A percentile compares a stretch with the other conserved stretches of the same genome.
Conservation (phyloP, 1,140 invertebrate genomes). For the Micrasema longulum region DNA sequence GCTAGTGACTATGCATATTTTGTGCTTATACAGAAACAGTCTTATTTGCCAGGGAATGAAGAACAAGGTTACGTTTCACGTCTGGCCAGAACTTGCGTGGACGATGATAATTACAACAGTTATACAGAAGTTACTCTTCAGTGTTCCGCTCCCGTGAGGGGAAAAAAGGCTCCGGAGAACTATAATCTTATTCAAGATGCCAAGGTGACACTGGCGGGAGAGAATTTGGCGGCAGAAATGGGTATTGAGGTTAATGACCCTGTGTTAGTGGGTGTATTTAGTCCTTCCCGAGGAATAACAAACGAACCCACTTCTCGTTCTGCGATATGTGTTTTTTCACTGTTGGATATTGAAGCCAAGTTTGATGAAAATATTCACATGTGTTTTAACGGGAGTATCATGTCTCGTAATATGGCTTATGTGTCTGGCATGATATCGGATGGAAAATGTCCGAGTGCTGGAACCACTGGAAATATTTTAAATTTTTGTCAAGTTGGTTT, state of each 20-base stretch:
- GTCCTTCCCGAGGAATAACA: conserved; percentile 84
- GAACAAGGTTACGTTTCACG: conserved; percentile 91
- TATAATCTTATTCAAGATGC: conserved; percentile 95
- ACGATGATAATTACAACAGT: conserved; percentile 93
- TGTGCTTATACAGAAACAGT: conserved; percentile 93
- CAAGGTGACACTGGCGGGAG: conserved; percentile 83
- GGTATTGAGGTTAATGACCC: conserved; percentile 82
- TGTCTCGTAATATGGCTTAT: conserved; percentile 92
- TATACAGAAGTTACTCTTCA: conserved; percentile 95
- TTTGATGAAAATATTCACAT: conserved; percentile 97
- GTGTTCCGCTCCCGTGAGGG: conserved; percentile 72
- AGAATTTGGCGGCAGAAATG: conserved; percentile 82
- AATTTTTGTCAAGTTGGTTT: conserved; percentile 93
- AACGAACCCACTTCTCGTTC: conserved; percentile 82
- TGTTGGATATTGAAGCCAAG: conserved; percentile 90
- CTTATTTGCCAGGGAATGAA: conserved; percentile 87
- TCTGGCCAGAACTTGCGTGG: conserved; percentile 91
- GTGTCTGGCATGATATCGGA: conserved; percentile 91
- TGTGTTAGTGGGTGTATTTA: conserved; percentile 86
- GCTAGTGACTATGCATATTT: conserved; percentile 96
- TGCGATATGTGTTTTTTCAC: conserved; percentile 86
- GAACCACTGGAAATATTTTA: conserved; percentile 88
- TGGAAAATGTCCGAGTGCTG: conserved; percentile 88
- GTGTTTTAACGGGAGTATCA: conserved; percentile 95
- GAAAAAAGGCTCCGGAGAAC: conserved; percentile 67